Evolutionary conservation across 2,888 invertebrate species (phyloP).

Genomic region (Lithosia quadra): DNA sequence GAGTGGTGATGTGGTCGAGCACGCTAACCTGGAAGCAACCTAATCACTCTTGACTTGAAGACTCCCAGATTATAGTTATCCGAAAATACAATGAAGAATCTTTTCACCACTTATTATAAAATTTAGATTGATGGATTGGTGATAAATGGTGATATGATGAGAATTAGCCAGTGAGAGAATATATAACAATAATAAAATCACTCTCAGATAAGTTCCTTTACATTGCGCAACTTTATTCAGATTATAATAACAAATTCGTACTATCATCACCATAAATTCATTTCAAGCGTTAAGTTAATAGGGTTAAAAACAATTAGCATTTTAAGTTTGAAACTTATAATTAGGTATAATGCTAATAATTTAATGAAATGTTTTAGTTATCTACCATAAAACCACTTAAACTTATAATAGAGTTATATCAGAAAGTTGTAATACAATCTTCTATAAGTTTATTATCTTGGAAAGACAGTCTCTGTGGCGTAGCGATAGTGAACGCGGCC

Average conservation of each 20-base stretch:
- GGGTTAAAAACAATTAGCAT: neutral
- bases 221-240: neutral
- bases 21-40: too few relatives aligned
- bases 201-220: neutral
- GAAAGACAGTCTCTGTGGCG: too few relatives aligned
- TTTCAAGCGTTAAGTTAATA: neutral
- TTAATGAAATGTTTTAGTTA: conserved; percentile 6
- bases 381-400: conserved; percentile 10
- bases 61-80: too few relatives aligned
- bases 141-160: too few relatives aligned
- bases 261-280: neutral
- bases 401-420: neutral
- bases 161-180: too few relatives aligned
- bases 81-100: too few relatives aligned
- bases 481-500: too few relatives aligned
- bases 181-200: neutral
- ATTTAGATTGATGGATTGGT: too few relatives aligned
- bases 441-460: conserved; percentile 10
- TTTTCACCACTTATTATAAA: too few relatives aligned
- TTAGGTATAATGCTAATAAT: neutral
- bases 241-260: neutral
- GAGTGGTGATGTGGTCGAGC: too few relatives aligned
- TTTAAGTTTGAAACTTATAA: conserved; percentile 1
- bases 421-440: neutral
- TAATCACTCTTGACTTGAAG: too few relatives aligned